Evolutionary conservation across 2,888 invertebrate species (phyloP).

Genomic region (Heliconius ethilla): DNA sequence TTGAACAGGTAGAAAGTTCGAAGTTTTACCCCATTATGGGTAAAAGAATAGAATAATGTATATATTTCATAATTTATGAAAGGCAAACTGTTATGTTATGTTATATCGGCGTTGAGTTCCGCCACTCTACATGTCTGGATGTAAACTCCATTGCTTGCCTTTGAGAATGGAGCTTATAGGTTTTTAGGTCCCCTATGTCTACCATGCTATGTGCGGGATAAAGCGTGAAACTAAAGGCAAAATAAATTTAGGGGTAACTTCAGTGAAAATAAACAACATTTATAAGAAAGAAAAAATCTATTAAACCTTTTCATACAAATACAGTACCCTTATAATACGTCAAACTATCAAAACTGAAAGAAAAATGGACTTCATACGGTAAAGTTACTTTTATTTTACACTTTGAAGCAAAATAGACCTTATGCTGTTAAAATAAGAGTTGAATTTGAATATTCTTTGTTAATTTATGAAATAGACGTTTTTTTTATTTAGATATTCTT

Average conservation of each 20-base stretch:
- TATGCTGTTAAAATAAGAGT: conserved; percentile 8
- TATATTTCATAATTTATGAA: background rate
- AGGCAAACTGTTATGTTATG: background rate
- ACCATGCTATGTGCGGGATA: no score
- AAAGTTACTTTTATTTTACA: conserved; percentile 34
- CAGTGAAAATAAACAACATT: background rate
- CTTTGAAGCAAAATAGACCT: conserved; percentile 13
- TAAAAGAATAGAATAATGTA: conserved; percentile 5
- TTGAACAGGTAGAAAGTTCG: conserved; percentile 12
- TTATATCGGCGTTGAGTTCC: no score
- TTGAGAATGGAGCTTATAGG: no score
- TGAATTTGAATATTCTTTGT: background rate
- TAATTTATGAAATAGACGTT: background rate
- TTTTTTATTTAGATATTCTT: background rate
- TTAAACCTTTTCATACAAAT: conserved; percentile 29
- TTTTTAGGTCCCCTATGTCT: no score
- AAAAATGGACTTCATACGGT: conserved; percentile 40
- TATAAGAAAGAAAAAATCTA: conserved; percentile 20
- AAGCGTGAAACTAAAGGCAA: no score
- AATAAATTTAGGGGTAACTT: no score
- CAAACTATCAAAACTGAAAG: conserved; percentile 43
- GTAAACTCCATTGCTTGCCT: no score
- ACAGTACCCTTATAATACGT: conserved; percentile 40
- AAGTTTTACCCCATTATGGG: conserved; percentile 5
- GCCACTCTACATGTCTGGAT: no score